Evolutionary conservation across 2,113 vertebrate species (phyloP), one percentile per base, ranked within the genome.

Genomic region (Calidris pygmaea): DNA sequence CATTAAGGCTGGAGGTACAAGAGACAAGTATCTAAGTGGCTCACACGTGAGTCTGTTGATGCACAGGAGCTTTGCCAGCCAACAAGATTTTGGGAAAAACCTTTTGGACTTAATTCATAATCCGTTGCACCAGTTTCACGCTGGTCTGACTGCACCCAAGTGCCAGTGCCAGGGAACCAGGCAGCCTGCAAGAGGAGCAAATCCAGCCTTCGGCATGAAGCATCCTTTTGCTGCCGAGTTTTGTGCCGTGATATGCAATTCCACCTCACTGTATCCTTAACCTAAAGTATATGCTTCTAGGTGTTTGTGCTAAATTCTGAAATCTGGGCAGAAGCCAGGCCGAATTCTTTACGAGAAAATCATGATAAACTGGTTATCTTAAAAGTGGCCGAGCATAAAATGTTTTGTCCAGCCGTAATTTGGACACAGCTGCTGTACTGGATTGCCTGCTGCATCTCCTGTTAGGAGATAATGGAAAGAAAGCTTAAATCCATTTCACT

Each of bases 21-120:
- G 14, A 55, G 30, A 2, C 1, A 19, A 21, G 43, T 3, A 8
- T 50, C 41, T 67, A 12, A 8, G 23, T 6, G 43, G 19, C 37
- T 81, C 4, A 41, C 35, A 20, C 3, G 1, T 20, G 37, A 87
- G 29, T 10, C 24, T 22, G 0, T 7, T 30, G 65, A 23, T 39
- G 9, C 10, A 24, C 32, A 35, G 66, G 62, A 70, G 66, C 29
- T 89, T 22, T 56, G 12, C 39, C 26, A 70, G 43, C 7, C 37
- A 37, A 24, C 35, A 24, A 2, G 24, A 41, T 4, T 34, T 53
- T 34, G 13, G 56, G 34, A 67, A 41, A 21, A 37, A 92, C 7
- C 27, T 27, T 78, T 77, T 82, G 43, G 70, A 53, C 15, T 68
- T 66, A 18, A 79, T 70, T 79, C 7, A 6, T 79, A 43, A 65